These are phyloP conservation scores for Trichacis sp. DNA, from an alignment of 2,888 invertebrate species.

Conservation along the genomic window DNA sequence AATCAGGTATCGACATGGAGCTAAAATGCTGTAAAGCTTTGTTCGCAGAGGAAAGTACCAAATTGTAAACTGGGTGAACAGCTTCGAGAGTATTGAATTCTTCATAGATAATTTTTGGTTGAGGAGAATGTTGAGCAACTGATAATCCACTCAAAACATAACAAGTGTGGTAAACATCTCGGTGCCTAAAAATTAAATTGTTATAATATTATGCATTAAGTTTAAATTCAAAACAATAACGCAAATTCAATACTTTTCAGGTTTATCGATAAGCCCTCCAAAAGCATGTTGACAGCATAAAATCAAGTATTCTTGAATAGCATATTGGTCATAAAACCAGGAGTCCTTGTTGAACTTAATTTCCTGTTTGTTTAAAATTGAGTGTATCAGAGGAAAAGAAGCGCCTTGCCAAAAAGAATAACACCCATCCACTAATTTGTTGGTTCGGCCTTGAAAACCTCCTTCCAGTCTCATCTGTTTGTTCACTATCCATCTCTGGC, in stretches of 20 bases:
- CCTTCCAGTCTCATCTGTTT: constrained; percentile 95
- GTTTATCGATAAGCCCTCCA: constrained; percentile 97
- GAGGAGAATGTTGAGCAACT: constrained; percentile 83
- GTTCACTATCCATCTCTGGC: constrained; percentile 70
- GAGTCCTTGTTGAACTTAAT: constrained; percentile 46
- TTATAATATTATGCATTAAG: too few species aligned
- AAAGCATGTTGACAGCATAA: constrained; percentile 88
- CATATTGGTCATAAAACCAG: constrained; percentile 87
- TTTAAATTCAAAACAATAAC: too few species aligned
- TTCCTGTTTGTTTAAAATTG: constrained; percentile 74
- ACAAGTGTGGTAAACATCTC: constrained; percentile 97
- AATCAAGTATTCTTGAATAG: constrained; percentile 94
- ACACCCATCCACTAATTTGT: constrained; percentile 98
- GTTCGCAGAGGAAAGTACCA: constrained; percentile 54
- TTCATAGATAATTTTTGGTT: constrained; percentile 62
- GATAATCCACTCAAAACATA: constrained; percentile 95
- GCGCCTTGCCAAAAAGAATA: constrained; percentile 99
- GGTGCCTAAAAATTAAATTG: constrained; percentile 77
- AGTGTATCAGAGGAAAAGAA: constrained; percentile 87
- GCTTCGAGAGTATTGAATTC: constrained; percentile 56
- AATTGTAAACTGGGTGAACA: constrained; percentile 62
- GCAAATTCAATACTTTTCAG: constrained; percentile 93
- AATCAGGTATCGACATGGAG: constrained; percentile 56
- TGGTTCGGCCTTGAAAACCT: constrained; percentile 97
- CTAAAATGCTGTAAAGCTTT: constrained; percentile 59